Base-by-base conservation (phyloP, 1,140 invertebrate genomes). In the Theocolax elegans region DNA sequence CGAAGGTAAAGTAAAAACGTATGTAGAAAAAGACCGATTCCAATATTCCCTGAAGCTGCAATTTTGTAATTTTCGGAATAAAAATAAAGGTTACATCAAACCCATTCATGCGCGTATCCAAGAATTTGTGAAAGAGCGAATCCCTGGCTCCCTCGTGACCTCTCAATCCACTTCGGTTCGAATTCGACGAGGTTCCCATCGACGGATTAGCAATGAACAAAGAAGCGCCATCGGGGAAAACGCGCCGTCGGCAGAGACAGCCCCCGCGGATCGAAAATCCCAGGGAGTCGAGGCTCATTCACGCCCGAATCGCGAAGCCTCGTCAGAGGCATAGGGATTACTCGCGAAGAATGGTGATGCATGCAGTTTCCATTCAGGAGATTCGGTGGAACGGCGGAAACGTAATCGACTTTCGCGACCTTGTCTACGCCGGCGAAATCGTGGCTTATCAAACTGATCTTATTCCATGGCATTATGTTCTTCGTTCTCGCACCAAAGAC, bases 261-360 rank as follows among this genome's bases (percentile, higher is more conserved):
- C n/a, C n/a, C n/a, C 13, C 29, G 13, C 21, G n/a, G 19, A 35
- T 27, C 31, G 48, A 35, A 64, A 64, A 64, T 25, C 31, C 60
- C 46, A 17, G 35, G 40, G 62, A 21, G 12, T n/a, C 21, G 9
- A n/a, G 23, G 7, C 35, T 31, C 17, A 8, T 21, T 21, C 25
- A 29, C 23, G 1, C 29, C 21, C 17, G 19, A 21, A 42, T 27
- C 15, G 42, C 13, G n/a, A 17, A 53, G 23, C 10, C 56, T 27
- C 21, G 17, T 17, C 13, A 27, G 29, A 63, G 19, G n/a, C n/a
- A 38, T 35, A 25, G n/a, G 64, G 53, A 67, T 67, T 56, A 67
- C 53, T 27, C 64, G 40, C 40, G 42, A 58, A 56, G 64, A 66
- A 66, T 46, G 51, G 49, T 44, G 51, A 42, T 25, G 51, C 38